These are phyloP conservation scores for Akabosia matsudoensis DNA, from an alignment of 1,140 invertebrate genomes.

Conservation along the genomic window DNA sequence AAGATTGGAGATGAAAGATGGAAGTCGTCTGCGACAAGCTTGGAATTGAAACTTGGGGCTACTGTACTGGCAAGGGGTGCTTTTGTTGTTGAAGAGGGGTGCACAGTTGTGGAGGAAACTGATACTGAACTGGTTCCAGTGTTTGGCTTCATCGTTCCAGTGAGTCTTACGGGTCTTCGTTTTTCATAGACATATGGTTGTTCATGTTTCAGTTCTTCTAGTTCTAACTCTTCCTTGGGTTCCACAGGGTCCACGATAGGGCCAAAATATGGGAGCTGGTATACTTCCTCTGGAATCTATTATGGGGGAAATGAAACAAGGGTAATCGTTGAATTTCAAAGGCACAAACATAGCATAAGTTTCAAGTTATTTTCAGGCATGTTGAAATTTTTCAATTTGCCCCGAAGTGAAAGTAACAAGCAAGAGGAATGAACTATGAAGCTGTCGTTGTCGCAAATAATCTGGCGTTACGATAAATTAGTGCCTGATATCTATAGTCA, in stretches of 20 bases:
- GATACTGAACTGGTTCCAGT: neutral
- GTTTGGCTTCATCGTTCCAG: neutral
- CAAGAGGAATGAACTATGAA: no score
- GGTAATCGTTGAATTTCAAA: neutral
- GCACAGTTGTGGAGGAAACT: neutral
- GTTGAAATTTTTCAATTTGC: neutral
- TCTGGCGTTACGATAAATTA: neutral
- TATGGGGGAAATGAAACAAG: no score
- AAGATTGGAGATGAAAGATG: neutral
- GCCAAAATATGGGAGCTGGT: neutral
- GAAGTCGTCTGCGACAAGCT: neutral
- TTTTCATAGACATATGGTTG: neutral
- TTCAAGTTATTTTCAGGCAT: neutral
- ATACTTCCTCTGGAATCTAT: neutral
- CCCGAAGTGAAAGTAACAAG: neutral
- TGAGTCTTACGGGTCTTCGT: neutral
- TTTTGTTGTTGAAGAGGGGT: neutral
- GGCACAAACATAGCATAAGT: no score
- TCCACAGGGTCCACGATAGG: neutral
- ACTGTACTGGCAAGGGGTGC: neutral
- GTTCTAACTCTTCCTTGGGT: slow-evolving; percentile 28
- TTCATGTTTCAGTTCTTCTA: slow-evolving; percentile 39
- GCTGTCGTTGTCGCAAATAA: neutral
- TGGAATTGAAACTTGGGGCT: neutral
- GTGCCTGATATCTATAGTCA: neutral